These are phyloP conservation scores for Panorpa germanica DNA, from an alignment of 2,888 invertebrate species.

Conservation along the genomic window DNA sequence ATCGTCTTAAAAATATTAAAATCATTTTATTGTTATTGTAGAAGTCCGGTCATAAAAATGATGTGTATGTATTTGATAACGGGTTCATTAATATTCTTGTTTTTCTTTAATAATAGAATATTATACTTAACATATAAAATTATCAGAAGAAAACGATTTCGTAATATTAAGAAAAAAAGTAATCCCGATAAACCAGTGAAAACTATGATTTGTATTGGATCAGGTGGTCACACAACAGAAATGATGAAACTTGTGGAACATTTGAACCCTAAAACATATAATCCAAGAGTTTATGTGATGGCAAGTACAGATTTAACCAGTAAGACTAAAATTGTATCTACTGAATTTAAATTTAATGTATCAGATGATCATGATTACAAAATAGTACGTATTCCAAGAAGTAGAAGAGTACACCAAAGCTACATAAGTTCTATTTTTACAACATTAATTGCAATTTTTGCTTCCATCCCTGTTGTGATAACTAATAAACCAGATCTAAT, in stretches of 20 bases:
- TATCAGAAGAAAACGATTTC: no score
- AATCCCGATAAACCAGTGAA: slow-evolving; percentile 9
- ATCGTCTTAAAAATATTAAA: no score
- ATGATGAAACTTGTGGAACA: slow-evolving; percentile 54
- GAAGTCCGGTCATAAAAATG: no score
- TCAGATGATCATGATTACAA: slow-evolving; percentile 22
- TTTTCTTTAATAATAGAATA: no score
- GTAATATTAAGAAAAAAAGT: no score
- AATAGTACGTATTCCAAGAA: slow-evolving; percentile 52
- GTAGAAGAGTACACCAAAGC: slow-evolving; percentile 74
- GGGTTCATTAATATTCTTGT: no score
- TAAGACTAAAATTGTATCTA: slow-evolving; percentile 37
- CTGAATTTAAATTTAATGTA: slow-evolving; percentile 21
- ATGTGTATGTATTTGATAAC: no score
- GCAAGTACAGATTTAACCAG: slow-evolving; percentile 66
- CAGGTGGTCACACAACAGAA: slow-evolving; percentile 72
- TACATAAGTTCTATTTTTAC: slow-evolving; percentile 61
- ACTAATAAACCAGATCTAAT: slow-evolving; percentile 59
- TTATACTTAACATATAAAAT: no score
- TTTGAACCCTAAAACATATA: slow-evolving; percentile 41
- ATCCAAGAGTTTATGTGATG: slow-evolving; percentile 57
- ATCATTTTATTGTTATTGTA: no score
- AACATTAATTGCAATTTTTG: slow-evolving; percentile 51
- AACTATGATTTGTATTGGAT: slow-evolving; percentile 21
- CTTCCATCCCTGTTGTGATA: slow-evolving; percentile 47